These are phyloP conservation scores for Amphipoea lucens DNA, from an alignment of 2,888 invertebrate genomes.

Conservation along the genomic window DNA sequence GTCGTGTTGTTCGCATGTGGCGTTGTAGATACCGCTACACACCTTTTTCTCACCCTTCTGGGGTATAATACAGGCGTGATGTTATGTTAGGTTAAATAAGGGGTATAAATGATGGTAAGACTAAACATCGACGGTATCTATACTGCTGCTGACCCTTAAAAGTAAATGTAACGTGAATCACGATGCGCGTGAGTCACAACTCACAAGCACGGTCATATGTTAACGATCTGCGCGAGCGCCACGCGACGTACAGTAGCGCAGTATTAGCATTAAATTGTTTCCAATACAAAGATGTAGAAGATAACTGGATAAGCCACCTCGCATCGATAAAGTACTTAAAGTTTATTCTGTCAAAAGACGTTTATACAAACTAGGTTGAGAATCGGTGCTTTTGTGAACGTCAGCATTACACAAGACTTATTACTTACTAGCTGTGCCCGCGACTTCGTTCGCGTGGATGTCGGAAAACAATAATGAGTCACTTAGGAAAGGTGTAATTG, in stretches of 20 bases:
- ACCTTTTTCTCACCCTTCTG: background rate
- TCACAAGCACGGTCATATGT: slow-evolving; percentile 4
- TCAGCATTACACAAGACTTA: too few species aligned
- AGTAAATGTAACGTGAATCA: slow-evolving; percentile 25
- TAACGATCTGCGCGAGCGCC: slow-evolving; percentile 30
- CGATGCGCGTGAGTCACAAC: slow-evolving; percentile 22
- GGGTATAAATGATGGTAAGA: too few species aligned
- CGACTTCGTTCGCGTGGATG: too few species aligned
- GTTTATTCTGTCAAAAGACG: background rate
- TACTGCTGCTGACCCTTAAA: background rate
- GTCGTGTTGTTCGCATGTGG: too few species aligned
- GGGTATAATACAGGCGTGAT: background rate
- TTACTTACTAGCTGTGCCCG: too few species aligned
- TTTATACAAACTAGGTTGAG: background rate
- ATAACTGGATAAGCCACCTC: slow-evolving; percentile 18
- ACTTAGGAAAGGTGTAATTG: too few species aligned
- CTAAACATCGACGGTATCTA: background rate
- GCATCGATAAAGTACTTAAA: background rate
- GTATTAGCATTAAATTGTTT: slow-evolving; percentile 30
- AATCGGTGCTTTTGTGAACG: too few species aligned
- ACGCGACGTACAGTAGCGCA: slow-evolving; percentile 19
- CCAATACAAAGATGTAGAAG: background rate
- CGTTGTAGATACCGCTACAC: too few species aligned
- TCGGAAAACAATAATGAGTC: too few species aligned
- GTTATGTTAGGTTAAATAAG: background rate